Conservation (phyloP, 2,797 vertebrate genomes). For the Pampus argenteus region DNA sequence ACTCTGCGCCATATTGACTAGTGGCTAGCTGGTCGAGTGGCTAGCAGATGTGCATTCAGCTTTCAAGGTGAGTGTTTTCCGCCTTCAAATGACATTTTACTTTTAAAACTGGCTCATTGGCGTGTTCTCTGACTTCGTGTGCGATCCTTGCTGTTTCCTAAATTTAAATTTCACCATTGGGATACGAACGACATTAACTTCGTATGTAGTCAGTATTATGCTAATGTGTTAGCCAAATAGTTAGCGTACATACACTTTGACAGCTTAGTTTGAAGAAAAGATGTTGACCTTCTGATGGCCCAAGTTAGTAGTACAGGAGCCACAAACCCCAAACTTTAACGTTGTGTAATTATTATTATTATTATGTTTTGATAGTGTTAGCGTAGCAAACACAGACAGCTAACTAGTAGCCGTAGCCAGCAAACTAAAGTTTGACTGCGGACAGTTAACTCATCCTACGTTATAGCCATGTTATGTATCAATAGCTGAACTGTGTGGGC, state of each 20-base stretch:
- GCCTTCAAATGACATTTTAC: fast-evolving
- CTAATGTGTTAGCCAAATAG: constrained; percentile 33
- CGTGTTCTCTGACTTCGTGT: neutral
- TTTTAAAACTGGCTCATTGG: fast-evolving
- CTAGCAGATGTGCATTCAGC: constrained; percentile 19
- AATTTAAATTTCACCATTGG: neutral
- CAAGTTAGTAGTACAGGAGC: neutral
- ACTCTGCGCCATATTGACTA: constrained; percentile 53
- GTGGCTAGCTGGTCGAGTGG: constrained; percentile 21
- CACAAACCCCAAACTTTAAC: fast-evolving
- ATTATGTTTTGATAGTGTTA: neutral
- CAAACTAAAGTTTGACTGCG: constrained; percentile 16
- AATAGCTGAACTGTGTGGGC: neutral
- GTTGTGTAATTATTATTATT: too few relatives aligned
- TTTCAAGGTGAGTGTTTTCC: constrained; percentile 57
- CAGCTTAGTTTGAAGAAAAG: neutral
- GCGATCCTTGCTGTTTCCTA: fast-evolving
- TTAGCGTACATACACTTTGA: neutral
- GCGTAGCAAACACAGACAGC: neutral
- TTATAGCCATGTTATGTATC: neutral
- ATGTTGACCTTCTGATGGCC: neutral
- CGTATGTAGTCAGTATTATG: constrained; percentile 20
- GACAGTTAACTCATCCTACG: neutral
- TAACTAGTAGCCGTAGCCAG: neutral
- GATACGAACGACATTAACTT: neutral